A percentile compares a stretch with the other conserved stretches of the same genome.
Conservation (phyloP, 2,888 invertebrate species). For the Lampropteryx suffumata region DNA sequence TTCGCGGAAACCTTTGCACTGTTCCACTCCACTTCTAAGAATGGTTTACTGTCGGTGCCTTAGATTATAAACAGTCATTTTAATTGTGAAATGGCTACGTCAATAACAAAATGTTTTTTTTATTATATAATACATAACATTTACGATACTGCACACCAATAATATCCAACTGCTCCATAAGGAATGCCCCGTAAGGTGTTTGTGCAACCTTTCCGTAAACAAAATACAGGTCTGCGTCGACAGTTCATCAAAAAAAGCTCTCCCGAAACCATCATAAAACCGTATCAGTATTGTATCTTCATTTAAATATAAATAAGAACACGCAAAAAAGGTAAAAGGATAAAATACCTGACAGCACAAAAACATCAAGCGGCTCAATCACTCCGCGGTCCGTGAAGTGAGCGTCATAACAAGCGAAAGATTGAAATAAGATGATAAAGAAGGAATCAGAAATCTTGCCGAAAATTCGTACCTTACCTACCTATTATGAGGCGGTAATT, state of each 20-base stretch:
- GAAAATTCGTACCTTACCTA: constrained; percentile 71
- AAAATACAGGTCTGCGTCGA: constrained; percentile 14
- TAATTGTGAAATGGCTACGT: constrained; percentile 4
- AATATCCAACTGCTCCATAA: not conserved
- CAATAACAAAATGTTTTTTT: constrained; percentile 1
- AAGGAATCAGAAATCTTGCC: constrained; percentile 76
- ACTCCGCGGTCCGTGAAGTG: constrained; percentile 57
- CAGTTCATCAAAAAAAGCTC: constrained; percentile 22
- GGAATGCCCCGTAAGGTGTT: constrained; percentile 5
- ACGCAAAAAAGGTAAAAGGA: constrained; percentile 49
- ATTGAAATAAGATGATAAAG: constrained; percentile 78
- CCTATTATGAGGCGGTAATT: constrained; percentile 77
- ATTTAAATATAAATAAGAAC: constrained; percentile 57
- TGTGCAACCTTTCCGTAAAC: constrained; percentile 10
- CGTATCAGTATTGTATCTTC: constrained; percentile 46
- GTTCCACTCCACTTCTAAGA: constrained; percentile 22
- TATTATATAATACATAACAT: too few species aligned
- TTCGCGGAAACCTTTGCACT: constrained; percentile 35
- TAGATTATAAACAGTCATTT: constrained; percentile 14
- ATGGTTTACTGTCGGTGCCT: constrained; percentile 10
- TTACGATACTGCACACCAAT: too few species aligned
- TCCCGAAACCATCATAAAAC: constrained; percentile 31
- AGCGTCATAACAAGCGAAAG: constrained; percentile 76
- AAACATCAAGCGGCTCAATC: constrained; percentile 66
- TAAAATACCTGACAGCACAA: constrained; percentile 51